These are phyloP conservation scores for Furcifer pardalis DNA, from an alignment of 2,797 vertebrate species.

Conservation along the genomic window DNA sequence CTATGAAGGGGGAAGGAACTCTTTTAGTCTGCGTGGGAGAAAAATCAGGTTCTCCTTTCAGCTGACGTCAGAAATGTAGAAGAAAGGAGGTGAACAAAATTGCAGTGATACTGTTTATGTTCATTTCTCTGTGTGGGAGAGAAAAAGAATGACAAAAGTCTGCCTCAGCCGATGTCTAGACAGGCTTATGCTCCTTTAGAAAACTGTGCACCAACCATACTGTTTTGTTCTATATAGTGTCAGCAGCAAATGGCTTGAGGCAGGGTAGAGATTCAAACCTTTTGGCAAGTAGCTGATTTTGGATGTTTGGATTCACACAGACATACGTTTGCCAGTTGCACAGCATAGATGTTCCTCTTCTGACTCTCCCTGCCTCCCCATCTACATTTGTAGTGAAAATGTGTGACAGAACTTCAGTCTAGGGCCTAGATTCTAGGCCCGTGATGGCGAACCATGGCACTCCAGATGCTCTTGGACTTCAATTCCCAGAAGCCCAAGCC, in stretches of 20 bases:
- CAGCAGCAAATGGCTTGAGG: not conserved
- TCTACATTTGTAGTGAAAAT: not conserved
- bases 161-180: slow-evolving; percentile 21
- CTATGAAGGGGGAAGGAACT: not conserved
- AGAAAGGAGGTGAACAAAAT: slow-evolving; percentile 21
- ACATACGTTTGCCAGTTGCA: not conserved
- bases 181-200: slow-evolving; percentile 7
- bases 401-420: not conserved
- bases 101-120: slow-evolving; percentile 27
- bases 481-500: too few relatives aligned
- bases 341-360: not conserved
- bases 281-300: not conserved
- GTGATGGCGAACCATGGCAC: too few relatives aligned
- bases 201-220: not conserved
- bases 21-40: not conserved
- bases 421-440: too few relatives aligned
- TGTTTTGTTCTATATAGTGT: not conserved
- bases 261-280: slow-evolving; percentile 8
- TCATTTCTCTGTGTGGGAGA: slow-evolving; percentile 29
- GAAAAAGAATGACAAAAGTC: slow-evolving; percentile 7
- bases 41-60: slow-evolving; percentile 7
- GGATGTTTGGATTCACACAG: not conserved
- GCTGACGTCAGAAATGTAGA: slow-evolving; percentile 18
- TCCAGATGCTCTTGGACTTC: too few relatives aligned
- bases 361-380: not conserved